Percentiles rank a stretch among this genome's conserved stretches.
phyloP scores from a whole-genome alignment of 2,888 invertebrate species.

The Steinernema carpocapsae region DNA sequence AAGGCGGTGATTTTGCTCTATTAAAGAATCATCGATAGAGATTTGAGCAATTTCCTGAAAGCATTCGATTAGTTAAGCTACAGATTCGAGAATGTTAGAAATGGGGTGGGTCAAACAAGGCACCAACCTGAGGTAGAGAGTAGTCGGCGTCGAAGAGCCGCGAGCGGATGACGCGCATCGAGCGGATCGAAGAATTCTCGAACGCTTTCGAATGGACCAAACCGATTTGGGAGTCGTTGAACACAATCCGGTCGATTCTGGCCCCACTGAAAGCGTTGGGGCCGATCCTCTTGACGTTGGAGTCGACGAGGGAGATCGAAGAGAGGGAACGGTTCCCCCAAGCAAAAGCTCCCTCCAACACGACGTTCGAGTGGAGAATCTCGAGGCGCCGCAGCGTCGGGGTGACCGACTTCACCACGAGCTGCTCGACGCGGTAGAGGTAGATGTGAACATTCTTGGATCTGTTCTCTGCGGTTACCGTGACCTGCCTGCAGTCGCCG shows the following conservation, averaged over 20 bases:
- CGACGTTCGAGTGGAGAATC: slow-evolving; percentile 45
- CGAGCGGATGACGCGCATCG: slow-evolving; percentile 12
- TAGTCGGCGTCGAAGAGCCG: slow-evolving; percentile 33
- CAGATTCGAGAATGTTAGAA: not conserved
- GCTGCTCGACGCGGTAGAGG: slow-evolving; percentile 41
- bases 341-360: slow-evolving; percentile 35
- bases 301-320: slow-evolving; percentile 10
- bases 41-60: slow-evolving; percentile 32
- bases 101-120: not conserved
- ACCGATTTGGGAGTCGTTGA: slow-evolving; percentile 15
- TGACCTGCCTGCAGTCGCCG: slow-evolving; percentile 42
- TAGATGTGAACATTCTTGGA: slow-evolving; percentile 33
- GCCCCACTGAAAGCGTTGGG: slow-evolving; percentile 16
- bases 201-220: slow-evolving; percentile 10
- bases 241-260: slow-evolving; percentile 12
- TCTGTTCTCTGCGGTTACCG: slow-evolving; percentile 13
- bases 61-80: not conserved
- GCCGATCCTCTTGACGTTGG: slow-evolving; percentile 6
- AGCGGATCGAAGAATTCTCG: slow-evolving; percentile 9
- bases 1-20: slow-evolving; percentile 4
- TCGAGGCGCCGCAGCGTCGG: slow-evolving; percentile 40
- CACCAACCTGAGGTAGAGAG: slow-evolving; percentile 21
- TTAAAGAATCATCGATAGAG: slow-evolving; percentile 18
- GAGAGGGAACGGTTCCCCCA: slow-evolving; percentile 22
- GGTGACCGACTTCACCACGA: slow-evolving; percentile 40